phyloP scores from a whole-genome alignment of 1,140 invertebrate species.

The Dendroctonus ponderosae region DNA sequence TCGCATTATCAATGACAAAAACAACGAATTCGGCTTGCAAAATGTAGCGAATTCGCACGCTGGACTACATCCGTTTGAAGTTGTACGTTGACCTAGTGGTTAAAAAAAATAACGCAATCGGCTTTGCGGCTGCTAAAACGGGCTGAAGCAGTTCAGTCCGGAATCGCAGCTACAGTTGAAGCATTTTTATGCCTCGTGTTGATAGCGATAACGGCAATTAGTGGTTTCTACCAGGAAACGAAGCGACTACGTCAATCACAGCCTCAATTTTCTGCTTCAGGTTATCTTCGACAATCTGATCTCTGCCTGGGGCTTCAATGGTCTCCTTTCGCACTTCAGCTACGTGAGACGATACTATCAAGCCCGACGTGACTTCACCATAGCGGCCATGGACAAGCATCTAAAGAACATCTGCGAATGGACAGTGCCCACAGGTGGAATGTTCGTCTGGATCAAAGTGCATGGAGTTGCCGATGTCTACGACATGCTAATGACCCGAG shows the following conservation, averaged over 20 bases:
- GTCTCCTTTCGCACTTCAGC: slow-evolving; percentile 61
- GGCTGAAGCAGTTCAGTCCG: too few species aligned
- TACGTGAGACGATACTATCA: slow-evolving; percentile 65
- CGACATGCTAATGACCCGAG: slow-evolving; percentile 68
- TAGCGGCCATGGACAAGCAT: slow-evolving; percentile 61
- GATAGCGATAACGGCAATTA: too few species aligned
- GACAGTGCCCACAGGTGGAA: slow-evolving; percentile 65
- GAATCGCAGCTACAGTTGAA: too few species aligned
- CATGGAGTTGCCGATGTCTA: slow-evolving; percentile 66
- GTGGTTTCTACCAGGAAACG: too few species aligned
- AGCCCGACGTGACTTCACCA: slow-evolving; percentile 62
- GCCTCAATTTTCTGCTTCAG: slow-evolving; percentile 50
- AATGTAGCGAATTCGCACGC: background rate
- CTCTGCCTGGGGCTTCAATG: slow-evolving; percentile 60
- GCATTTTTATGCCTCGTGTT: too few species aligned
- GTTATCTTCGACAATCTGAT: slow-evolving; percentile 65
- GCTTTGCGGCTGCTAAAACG: too few species aligned
- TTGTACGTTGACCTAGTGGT: slow-evolving; percentile 21
- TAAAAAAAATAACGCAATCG: slow-evolving; percentile 6
- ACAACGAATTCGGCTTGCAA: background rate
- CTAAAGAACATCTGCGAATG: slow-evolving; percentile 67
- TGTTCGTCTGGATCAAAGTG: slow-evolving; percentile 78
- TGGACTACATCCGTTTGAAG: background rate
- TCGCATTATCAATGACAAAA: background rate
- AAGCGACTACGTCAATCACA: background rate